Conservation (phyloP, 2,113 vertebrate genomes). For the Mormoops blainvillei region DNA sequence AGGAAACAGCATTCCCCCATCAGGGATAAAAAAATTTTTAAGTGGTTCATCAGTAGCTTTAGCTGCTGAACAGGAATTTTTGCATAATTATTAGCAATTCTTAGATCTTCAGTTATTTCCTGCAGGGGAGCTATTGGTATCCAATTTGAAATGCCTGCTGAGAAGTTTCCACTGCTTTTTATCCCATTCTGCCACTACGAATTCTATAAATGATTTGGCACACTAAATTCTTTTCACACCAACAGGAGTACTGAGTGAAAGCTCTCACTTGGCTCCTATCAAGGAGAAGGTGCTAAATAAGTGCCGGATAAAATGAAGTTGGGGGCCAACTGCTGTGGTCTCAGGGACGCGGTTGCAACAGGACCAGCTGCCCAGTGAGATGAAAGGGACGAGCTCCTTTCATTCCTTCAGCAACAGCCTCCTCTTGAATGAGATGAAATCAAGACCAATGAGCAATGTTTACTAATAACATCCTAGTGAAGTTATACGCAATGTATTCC, state of each 20-base stretch:
- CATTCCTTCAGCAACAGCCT: background rate
- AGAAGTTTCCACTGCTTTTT: slow-evolving; percentile 25
- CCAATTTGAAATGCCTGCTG: slow-evolving; percentile 54
- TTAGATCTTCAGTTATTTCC: slow-evolving; percentile 17
- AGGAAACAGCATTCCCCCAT: background rate
- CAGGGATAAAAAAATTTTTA: background rate
- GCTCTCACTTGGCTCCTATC: background rate
- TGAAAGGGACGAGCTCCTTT: background rate
- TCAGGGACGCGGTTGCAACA: background rate
- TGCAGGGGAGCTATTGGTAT: background rate
- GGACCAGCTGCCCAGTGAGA: background rate
- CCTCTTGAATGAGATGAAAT: background rate
- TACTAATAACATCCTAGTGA: background rate
- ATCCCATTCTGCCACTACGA: slow-evolving; percentile 12
- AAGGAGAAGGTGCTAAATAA: slow-evolving; percentile 26
- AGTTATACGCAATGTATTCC: background rate
- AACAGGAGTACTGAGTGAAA: background rate
- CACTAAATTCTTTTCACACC: slow-evolving; percentile 29
- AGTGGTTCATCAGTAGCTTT: background rate
- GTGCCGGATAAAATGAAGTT: background rate
- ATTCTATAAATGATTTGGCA: slow-evolving; percentile 15
- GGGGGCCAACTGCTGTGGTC: background rate
- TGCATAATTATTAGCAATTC: slow-evolving; percentile 34
- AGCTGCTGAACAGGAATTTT: slow-evolving; percentile 5
- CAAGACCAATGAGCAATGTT: background rate